Conservation (phyloP, 1,140 invertebrate genomes). For the Brachionus koreanus region DNA sequence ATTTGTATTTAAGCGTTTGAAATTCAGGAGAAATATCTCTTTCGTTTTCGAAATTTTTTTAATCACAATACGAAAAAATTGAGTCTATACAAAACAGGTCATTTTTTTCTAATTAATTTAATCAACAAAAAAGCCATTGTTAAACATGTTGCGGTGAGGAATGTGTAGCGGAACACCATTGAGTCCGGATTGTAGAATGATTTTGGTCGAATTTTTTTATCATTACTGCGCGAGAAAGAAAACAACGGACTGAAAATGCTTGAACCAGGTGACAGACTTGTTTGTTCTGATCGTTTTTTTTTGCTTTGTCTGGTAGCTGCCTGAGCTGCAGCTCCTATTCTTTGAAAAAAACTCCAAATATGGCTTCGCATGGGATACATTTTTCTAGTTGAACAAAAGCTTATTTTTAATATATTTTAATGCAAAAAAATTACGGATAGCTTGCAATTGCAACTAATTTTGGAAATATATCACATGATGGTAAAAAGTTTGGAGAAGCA, state of each 20-base stretch:
- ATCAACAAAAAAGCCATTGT: slow-evolving; percentile 28
- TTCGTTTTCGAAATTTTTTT: neutral
- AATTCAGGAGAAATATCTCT: neutral
- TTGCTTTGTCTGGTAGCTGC: neutral
- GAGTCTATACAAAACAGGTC: neutral
- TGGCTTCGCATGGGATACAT: slow-evolving; percentile 44
- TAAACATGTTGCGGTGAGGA: slow-evolving; percentile 35
- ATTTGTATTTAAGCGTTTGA: neutral
- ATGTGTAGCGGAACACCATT: slow-evolving; percentile 23
- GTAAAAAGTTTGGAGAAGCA: slow-evolving; percentile 61
- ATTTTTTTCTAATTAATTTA: slow-evolving; percentile 43
- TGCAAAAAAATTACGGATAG: slow-evolving; percentile 41
- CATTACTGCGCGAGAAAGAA: neutral
- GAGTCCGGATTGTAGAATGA: neutral
- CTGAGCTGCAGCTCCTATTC: slow-evolving; percentile 26
- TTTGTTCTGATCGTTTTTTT: neutral
- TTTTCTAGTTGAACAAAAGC: neutral
- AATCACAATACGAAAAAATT: neutral
- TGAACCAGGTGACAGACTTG: neutral
- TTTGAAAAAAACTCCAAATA: slow-evolving; percentile 44
- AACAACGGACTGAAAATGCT: neutral
- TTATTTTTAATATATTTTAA: too few relatives aligned
- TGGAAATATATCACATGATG: slow-evolving; percentile 79
- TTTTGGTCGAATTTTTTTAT: neutral
- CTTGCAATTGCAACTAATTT: slow-evolving; percentile 95